Base-by-base conservation (phyloP, 2,888 invertebrate genomes). In the Chalcis sispes region DNA sequence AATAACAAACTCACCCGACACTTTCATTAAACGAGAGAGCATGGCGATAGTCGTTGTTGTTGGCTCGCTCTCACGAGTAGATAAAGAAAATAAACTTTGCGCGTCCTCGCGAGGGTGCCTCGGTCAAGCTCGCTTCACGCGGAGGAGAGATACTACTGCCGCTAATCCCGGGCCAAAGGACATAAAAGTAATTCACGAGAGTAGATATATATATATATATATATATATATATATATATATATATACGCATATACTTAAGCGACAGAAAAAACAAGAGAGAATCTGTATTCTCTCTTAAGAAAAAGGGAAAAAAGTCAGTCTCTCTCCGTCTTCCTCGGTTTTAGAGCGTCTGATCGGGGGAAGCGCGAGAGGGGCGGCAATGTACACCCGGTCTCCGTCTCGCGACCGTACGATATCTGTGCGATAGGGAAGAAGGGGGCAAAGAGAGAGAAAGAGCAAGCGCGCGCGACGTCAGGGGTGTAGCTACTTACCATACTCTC, bases 401-500 rank as follows among this genome's bases (percentile, higher is more conserved):
- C 56, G 56, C 32, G 25, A 46, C n/a, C n/a, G n/a, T n/a, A n/a
- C 46, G 4, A 48, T 48, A 48, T 25, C 8, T 75, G 59, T 74
- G 70, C 27, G 69, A n/a, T 66, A 79, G 79, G 81, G 78, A 71
- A n/a, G n/a, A n/a, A 79, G 81, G 71, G 84, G 83, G 20, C 32
- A 10, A 32, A 18, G 66, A 70, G 84, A 83, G 20, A 32, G 5
- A 32, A 18, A 54, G 15, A 13, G 25, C n/a, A 2, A 13, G 20
- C 32, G 36, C 18, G 20, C 58, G 58, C 65, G 36, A 50, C 81
- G 83, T 84, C 85, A 85, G 85, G 87, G 86, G 86, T 86, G 85
- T 83, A 87, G 81, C 88, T 88, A 88, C 87, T 88, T 87, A 87
- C 85, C 87, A 87, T 87, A 87, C 85, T 85, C 85, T 15, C 13